Base-by-base conservation (phyloP, 2,113 vertebrate species). In the Psilopsiagon aymara region DNA sequence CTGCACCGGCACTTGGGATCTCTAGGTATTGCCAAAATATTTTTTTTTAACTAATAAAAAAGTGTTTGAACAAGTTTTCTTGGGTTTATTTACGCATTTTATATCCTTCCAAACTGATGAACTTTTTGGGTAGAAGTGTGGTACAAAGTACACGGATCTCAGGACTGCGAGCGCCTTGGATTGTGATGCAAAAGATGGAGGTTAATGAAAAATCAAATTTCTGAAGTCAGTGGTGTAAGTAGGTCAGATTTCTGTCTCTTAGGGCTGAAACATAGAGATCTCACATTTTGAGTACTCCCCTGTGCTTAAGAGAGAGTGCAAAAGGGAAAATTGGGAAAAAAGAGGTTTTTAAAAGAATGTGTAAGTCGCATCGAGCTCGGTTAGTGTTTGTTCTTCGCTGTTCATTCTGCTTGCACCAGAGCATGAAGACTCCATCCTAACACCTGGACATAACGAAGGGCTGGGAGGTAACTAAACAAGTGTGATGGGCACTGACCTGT, bases 11-110 rank as follows among this genome's bases (percentile, higher is more conserved):
- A 86, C 83, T 88, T 76, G 47, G 74, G 71, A 95, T 90, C 89
- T 85, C 76, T 95, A 83, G 67, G 44, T 83, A 82, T 64, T 8
- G 31, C 86, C 75, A 69, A 97, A 31, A 6, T 86, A 3, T 27
- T 60, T 92, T 96, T 96, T 96, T 93, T 78, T 71, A 95, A 94
- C n/a, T 69, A 97, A 97, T 97, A 96, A 98, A 98, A 68, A 80
- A 37, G 76, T 90, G 77, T 97, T 97, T 95, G 90, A 98, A 95
- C 77, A 95, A 78, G 11, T 11, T 47, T 47, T 76, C 14, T 51
- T 2, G 0, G 23, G 49, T 88, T 79, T 84, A 37, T 79, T 94
- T 47, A 27, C 3, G 8, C 3, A 0, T 39, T 82, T 90, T 59
- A 62, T 44, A 24, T 35, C 29, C 60, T 84, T 67, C 37, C 13